phyloP scores from a whole-genome alignment of 2,797 vertebrate species.

The Buphagus erythrorhynchus region DNA sequence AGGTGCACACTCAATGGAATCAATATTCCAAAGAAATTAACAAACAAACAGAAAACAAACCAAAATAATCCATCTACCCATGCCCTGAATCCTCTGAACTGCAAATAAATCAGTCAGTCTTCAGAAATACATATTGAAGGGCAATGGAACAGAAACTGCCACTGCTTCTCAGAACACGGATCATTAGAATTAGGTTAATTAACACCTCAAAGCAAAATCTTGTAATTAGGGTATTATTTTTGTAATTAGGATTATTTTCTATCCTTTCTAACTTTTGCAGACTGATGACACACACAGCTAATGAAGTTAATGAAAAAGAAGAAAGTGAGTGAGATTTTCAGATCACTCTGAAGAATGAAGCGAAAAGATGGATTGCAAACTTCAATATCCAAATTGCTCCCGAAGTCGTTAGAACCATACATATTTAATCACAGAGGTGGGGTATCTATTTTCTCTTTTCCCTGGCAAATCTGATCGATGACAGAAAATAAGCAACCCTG shows the following conservation, averaged over 20 bases:
- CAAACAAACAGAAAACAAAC: background rate
- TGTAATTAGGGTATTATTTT: slow-evolving; percentile 16
- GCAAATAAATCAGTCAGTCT: background rate
- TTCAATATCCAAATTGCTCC: background rate
- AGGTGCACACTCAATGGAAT: background rate
- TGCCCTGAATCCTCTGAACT: background rate
- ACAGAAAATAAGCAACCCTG: background rate
- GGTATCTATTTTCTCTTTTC: background rate
- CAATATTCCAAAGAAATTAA: background rate
- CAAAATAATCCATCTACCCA: too few species aligned
- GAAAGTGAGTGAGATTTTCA: background rate
- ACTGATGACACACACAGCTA: background rate
- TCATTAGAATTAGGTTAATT: slow-evolving; percentile 32
- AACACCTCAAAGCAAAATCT: slow-evolving; percentile 40
- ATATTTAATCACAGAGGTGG: background rate
- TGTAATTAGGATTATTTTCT: slow-evolving; percentile 10
- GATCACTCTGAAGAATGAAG: background rate
- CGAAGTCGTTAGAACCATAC: background rate
- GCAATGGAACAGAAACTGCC: background rate
- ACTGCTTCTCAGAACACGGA: background rate
- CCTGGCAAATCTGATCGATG: background rate
- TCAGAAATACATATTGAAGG: background rate
- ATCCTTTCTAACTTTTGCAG: background rate
- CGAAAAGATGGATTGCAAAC: background rate
- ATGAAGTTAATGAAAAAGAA: background rate